Percentiles rank a stretch among this genome's conserved stretches.
phyloP scores from a whole-genome alignment of 2,797 vertebrate genomes.

The Ibycter americanus region DNA sequence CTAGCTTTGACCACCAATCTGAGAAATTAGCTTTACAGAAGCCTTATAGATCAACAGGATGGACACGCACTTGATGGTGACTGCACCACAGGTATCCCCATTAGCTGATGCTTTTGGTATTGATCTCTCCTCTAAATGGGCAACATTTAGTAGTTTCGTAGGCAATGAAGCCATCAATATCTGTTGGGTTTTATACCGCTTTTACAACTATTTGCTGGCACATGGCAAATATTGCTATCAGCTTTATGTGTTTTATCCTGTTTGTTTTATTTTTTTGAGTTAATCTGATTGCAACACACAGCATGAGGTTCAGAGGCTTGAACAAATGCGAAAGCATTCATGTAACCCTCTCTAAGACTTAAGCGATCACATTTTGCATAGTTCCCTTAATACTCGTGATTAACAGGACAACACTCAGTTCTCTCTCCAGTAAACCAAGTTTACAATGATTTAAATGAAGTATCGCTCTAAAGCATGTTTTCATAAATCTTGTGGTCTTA shows the following conservation, averaged over 20 bases:
- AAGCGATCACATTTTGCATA: not conserved
- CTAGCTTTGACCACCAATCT: not conserved
- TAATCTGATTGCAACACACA: conserved; percentile 10
- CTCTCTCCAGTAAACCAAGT: not conserved
- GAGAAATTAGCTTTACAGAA: not conserved
- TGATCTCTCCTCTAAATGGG: not conserved
- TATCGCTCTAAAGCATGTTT: not conserved
- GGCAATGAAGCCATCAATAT: not conserved
- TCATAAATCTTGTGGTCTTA: not conserved
- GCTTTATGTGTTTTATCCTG: conserved; percentile 4
- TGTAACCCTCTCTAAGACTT: not conserved
- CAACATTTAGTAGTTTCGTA: not conserved
- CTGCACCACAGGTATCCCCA: not conserved
- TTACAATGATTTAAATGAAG: not conserved
- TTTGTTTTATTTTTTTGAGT: not conserved
- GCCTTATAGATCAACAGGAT: not conserved
- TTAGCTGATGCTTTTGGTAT: not conserved
- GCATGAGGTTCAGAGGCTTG: not conserved
- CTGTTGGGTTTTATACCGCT: not conserved
- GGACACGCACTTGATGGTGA: not conserved
- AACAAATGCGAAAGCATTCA: not conserved
- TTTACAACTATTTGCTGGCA: not conserved
- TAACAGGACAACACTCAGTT: not conserved
- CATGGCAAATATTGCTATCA: conserved; percentile 1
- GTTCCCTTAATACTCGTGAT: not conserved